Conservation (phyloP, 2,888 invertebrate genomes). For the Agrochola lychnidis region DNA sequence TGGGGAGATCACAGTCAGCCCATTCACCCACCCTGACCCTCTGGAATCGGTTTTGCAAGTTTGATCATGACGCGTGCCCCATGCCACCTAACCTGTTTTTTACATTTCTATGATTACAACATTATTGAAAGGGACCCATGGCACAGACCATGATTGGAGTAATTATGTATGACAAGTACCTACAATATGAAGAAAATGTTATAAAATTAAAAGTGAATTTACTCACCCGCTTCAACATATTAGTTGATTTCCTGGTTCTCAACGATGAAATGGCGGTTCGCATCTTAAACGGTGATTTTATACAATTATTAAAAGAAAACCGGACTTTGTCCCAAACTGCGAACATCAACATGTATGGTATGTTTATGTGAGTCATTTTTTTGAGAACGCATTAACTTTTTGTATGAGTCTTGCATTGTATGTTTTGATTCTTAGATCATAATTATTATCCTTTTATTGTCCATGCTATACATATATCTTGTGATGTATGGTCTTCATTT, state of each 20-base stretch:
- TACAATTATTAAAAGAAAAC: conserved; percentile 64
- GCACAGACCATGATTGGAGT: neutral
- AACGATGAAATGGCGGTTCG: conserved; percentile 61
- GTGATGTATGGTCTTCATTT: neutral
- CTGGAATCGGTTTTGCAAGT: too few species aligned
- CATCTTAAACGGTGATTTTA: conserved; percentile 63
- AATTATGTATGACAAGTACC: neutral
- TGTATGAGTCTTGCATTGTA: neutral
- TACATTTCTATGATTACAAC: neutral
- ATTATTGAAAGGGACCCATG: neutral
- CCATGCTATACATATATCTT: too few species aligned
- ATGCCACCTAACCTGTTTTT: too few species aligned
- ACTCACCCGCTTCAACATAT: conserved; percentile 77
- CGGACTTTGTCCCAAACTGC: conserved; percentile 49
- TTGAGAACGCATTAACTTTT: conserved; percentile 7
- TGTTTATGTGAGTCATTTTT: conserved; percentile 7
- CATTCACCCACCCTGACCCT: too few species aligned
- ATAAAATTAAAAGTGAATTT: neutral
- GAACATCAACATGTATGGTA: neutral
- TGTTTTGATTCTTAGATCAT: neutral
- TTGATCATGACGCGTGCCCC: too few species aligned
- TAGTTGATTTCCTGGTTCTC: conserved; percentile 59
- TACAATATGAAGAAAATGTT: neutral
- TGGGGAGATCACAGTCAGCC: too few species aligned
- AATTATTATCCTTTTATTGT: neutral